Evolutionary conservation across 2,797 vertebrate species (phyloP), one percentile per base, ranked within the genome.

Genomic region (Pteronotus mesoamericanus): DNA sequence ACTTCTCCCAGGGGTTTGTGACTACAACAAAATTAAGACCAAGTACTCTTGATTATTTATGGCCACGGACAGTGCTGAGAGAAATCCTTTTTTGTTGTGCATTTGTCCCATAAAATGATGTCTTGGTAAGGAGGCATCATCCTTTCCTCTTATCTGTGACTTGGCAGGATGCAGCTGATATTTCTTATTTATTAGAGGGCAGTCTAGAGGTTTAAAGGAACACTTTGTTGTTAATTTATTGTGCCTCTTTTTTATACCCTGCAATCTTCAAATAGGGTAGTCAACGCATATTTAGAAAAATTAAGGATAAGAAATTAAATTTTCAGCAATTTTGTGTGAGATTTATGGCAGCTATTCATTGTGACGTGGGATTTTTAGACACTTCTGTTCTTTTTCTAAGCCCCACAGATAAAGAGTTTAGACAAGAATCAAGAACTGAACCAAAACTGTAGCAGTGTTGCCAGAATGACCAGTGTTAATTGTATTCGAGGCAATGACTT

Each of bases 131-230:
- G 16, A 77, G 1, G 9, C 14, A 9, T 18, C 75, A 24, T 87
- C 48, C 15, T 89, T 86, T 91, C 68, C 86, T 59, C 42, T 87
- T 75, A 37, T 78, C 82, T 86, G 39, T 55, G 48, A 39, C n/a
- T 66, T 80, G n/a, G 22, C 86, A 66, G 12, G 75, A 57, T 39
- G 9, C 19, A 4, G 39, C 66, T 64, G 19, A 0, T 71, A 59
- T 59, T 59, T 86, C 29, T 83, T 61, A 24, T 59, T 93, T 80
- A 61, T 71, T 22, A 57, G 4, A 37, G 9, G 12, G 4, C n/a
- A 32, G 26, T 37, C 37, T 51, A 55, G 32, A 46, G 69, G 46
- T 83, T 80, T 48, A 75, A 68, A 87, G 66, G n/a, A 85, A 37
- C 4, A 11, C 2, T 42, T 1, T 22, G 10, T 48, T 61, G 22